A percentile compares a stretch with the other conserved stretches of the same genome.
These are phyloP conservation scores for Euzetes globulus DNA, from an alignment of 2,888 invertebrate genomes.

Conservation along the genomic window DNA sequence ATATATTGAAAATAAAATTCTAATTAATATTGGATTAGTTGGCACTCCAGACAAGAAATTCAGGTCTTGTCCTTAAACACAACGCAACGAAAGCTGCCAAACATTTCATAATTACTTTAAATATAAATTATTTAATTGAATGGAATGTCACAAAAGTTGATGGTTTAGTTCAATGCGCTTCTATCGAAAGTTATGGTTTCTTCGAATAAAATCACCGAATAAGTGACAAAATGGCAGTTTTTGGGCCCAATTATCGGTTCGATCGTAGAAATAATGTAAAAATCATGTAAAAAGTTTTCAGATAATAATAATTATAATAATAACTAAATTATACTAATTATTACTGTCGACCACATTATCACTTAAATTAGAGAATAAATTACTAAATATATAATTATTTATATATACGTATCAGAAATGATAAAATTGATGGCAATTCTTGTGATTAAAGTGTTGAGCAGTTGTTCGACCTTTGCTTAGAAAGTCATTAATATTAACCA, in stretches of 20 bases:
- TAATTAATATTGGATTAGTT: not conserved
- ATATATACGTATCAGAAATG: constrained; percentile 4
- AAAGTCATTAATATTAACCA: not conserved
- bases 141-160: constrained; percentile 1
- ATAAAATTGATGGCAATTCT: constrained; percentile 21
- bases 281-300: not conserved
- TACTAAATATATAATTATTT: not conserved
- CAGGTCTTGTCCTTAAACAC: not conserved
- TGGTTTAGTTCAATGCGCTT: not conserved
- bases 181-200: not conserved
- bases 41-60: constrained; percentile 7
- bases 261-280: constrained; percentile 19
- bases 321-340: not conserved
- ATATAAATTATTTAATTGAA: not conserved
- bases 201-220: not conserved
- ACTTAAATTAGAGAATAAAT: not conserved
- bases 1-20: not conserved
- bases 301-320: not conserved
- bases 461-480: constrained; percentile 10
- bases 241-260: constrained; percentile 16
- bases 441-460: constrained; percentile 25
- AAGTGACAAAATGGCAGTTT: constrained; percentile 28
- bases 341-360: not conserved
- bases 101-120: not conserved
- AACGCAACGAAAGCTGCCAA: constrained; percentile 24